Evolutionary conservation across 2,113 vertebrate species (phyloP), one percentile per base, ranked within the genome.

Genomic region (Scopus umbretta): DNA sequence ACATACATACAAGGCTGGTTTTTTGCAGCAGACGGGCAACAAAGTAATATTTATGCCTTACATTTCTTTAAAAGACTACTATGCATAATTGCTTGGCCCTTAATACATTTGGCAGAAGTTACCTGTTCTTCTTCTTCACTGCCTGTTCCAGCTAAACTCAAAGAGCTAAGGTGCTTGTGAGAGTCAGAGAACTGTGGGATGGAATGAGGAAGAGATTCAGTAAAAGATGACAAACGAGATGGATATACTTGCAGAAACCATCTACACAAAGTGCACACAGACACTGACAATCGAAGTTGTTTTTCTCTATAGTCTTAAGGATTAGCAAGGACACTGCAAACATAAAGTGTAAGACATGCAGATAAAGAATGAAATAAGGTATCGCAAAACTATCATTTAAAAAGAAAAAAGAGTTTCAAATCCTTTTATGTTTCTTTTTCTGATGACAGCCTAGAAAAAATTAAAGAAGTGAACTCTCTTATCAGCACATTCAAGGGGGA

Each of bases 51-150:
- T 90, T 76, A 81, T 49, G 38, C 49, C 88, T 76, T 18, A 23
- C 11, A 85, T 82, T 87, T 90, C 9, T 81, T 92, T 80, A 42
- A 53, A 91, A 85, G 49, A 67, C 7, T n/a, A 73, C 38, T 71
- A 49, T 27, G 56, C 17, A 27, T 59, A 82, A 74, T 88, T 87
- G 76, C 29, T 93, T 59, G 40, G 42, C 88, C 74, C 82, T 92
- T 58, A 91, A 80, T 50, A 86, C 30, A 87, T 42, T 92, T 94
- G 65, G 55, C 88, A 94, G 87, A 96, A 92, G 85, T 97, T 95
- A 97, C 98, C 97, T 98, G 98, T 95, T 98, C 98, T 95, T 98
- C 98, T 96, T 98, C 98, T 97, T 98, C 97, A 92, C 98, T 97
- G 89, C 98, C 97, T 81, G 98, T 98, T 96, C 97, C 98, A 95